Percentiles rank a stretch among this genome's conserved stretches.
Conservation (phyloP, 2,888 invertebrate genomes). For the Stegophylla sp. region DNA sequence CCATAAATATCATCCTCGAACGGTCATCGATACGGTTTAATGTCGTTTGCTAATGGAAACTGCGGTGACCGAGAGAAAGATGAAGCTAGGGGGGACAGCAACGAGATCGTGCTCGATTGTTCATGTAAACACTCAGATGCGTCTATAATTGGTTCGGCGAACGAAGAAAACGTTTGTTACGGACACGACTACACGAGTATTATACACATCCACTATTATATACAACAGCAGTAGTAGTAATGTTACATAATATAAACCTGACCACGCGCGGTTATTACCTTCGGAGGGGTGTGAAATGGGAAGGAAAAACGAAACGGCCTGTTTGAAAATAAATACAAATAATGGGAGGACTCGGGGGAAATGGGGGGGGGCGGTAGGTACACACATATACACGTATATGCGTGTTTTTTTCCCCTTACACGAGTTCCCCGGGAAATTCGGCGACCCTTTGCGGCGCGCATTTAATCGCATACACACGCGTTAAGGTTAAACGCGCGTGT, state of each 20-base stretch:
- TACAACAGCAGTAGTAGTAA: neutral
- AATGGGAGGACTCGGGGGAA: neutral
- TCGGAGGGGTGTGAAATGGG: slow-evolving; percentile 53
- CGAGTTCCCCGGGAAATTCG: too few species aligned
- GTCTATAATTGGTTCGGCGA: slow-evolving; percentile 12
- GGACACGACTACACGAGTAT: neutral
- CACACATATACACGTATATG: too few species aligned
- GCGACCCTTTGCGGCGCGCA: too few species aligned
- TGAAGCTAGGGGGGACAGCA: neutral
- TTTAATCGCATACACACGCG: too few species aligned
- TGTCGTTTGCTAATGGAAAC: neutral
- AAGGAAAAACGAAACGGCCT: slow-evolving; percentile 54
- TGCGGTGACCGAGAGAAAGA: neutral
- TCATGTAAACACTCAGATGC: neutral
- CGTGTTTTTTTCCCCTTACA: too few species aligned
- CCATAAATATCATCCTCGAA: neutral
- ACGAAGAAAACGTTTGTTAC: slow-evolving; percentile 2
- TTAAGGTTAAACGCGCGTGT: neutral
- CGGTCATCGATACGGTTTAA: neutral
- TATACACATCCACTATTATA: too few species aligned
- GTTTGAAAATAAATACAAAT: slow-evolving; percentile 47
- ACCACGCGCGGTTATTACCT: slow-evolving; percentile 33
- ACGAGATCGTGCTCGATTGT: neutral
- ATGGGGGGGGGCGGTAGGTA: too few species aligned
- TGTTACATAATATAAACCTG: neutral